Evolutionary conservation across 2,888 invertebrate genomes (phyloP).

Genomic region (Toxonevra muliebris): DNA sequence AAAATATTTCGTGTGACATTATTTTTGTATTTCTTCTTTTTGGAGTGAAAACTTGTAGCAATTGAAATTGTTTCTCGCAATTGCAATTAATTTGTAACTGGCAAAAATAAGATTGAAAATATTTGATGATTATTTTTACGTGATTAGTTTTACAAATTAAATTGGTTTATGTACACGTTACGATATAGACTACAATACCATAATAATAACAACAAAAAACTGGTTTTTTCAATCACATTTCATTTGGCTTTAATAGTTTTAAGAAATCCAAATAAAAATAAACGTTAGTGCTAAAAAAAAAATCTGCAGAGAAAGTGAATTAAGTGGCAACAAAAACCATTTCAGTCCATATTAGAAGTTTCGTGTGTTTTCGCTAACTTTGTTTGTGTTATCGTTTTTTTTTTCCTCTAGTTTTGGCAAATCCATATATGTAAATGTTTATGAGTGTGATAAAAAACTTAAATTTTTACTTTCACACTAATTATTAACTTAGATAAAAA

Average conservation of each 20-base stretch:
- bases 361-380: slow-evolving; percentile 13
- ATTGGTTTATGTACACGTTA: too few relatives aligned
- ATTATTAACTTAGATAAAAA: slow-evolving; percentile 18
- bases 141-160: too few relatives aligned
- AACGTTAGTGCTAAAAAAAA: slow-evolving; percentile 18
- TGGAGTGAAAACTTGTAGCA: too few relatives aligned
- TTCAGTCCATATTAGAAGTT: slow-evolving; percentile 54
- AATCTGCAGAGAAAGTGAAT: slow-evolving; percentile 53
- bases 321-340: slow-evolving; percentile 43
- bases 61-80: too few relatives aligned
- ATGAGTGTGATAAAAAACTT: neutral
- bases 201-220: neutral
- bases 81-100: too few relatives aligned
- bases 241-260: slow-evolving; percentile 9
- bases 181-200: too few relatives aligned
- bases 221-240: neutral
- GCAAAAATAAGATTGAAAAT: too few relatives aligned
- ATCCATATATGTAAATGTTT: neutral
- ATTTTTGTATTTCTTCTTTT: too few relatives aligned
- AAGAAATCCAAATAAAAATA: neutral
- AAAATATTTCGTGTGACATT: too few relatives aligned
- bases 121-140: too few relatives aligned
- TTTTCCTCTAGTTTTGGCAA: neutral
- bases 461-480: slow-evolving; percentile 26
- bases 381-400: too few relatives aligned